These are phyloP conservation scores for Antedon mediterranea DNA, from an alignment of 53 echinoderm and acorn worm genomes.

Conservation along the genomic window DNA sequence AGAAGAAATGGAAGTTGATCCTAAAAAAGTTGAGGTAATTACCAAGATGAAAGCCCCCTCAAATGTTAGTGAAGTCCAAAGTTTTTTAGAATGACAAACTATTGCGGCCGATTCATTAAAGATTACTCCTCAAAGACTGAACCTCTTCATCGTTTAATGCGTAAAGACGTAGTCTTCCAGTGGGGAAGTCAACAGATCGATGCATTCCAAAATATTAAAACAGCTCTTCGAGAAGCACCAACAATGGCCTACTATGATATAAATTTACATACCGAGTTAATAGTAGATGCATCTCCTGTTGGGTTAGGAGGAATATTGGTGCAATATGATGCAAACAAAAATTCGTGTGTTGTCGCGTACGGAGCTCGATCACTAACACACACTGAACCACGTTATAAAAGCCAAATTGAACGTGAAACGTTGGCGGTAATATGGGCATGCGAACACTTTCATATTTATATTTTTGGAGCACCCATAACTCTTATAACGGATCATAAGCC, in stretches of 20 bases:
- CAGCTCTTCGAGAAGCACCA: too few species aligned
- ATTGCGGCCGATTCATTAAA: conserved; percentile 11
- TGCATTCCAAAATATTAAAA: too few species aligned
- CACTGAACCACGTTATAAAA: conserved; percentile 22
- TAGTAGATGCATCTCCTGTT: too few species aligned
- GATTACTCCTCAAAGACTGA: too few species aligned
- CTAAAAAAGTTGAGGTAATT: too few species aligned
- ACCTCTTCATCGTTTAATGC: too few species aligned
- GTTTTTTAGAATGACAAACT: conserved; percentile 5
- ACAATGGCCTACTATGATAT: too few species aligned
- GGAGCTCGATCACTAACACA: conserved; percentile 14
- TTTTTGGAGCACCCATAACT: conserved; percentile 19
- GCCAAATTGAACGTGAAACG: conserved; percentile 27
- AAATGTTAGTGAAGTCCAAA: conserved; percentile 16
- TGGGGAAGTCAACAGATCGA: too few species aligned
- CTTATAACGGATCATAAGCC: conserved; percentile 28
- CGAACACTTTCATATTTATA: conserved; percentile 18
- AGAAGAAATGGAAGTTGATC: conserved; percentile 7
- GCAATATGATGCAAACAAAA: too few species aligned
- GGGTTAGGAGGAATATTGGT: too few species aligned
- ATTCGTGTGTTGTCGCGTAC: background rate
- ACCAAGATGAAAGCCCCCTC: conserved; percentile 5
- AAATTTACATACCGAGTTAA: too few species aligned
- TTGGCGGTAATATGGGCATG: conserved; percentile 30
- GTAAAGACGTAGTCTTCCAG: too few species aligned